phyloP scores from a whole-genome alignment of 2,113 vertebrate species.

The Oenanthe oenanthe region DNA sequence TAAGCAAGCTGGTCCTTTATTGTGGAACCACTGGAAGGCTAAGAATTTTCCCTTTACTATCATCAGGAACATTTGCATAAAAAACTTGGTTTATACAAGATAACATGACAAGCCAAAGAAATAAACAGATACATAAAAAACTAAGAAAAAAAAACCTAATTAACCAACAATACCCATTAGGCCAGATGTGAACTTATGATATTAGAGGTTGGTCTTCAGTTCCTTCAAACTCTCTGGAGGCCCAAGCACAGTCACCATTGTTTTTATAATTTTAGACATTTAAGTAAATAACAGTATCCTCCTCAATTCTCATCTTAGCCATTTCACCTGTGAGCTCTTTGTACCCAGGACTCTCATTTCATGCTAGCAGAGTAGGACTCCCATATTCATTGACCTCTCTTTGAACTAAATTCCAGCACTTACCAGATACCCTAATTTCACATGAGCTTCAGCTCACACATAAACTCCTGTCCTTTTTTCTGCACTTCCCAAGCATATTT shows the following conservation, averaged over 20 bases:
- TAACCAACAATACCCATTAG: neutral
- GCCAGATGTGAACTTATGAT: neutral
- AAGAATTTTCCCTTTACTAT: neutral
- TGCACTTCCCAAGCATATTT: neutral
- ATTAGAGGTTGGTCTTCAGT: neutral
- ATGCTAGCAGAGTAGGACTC: neutral
- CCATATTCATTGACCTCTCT: neutral
- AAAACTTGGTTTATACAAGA: neutral
- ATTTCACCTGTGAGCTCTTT: neutral
- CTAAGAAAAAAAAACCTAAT: neutral
- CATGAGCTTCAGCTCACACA: neutral
- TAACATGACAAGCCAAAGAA: neutral
- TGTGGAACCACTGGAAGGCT: neutral
- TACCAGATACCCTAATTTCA: neutral
- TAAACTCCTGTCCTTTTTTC: neutral
- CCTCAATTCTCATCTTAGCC: neutral
- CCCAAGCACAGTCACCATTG: neutral
- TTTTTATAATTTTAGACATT: neutral
- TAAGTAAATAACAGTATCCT: neutral
- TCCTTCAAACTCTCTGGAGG: neutral
- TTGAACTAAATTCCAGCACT: neutral
- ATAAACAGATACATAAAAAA: neutral
- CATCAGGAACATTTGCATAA: neutral
- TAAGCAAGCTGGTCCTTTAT: neutral
- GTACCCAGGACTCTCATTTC: neutral